Evolutionary conservation across 1,140 invertebrate genomes (phyloP).

Genomic region (Euschistus heros): DNA sequence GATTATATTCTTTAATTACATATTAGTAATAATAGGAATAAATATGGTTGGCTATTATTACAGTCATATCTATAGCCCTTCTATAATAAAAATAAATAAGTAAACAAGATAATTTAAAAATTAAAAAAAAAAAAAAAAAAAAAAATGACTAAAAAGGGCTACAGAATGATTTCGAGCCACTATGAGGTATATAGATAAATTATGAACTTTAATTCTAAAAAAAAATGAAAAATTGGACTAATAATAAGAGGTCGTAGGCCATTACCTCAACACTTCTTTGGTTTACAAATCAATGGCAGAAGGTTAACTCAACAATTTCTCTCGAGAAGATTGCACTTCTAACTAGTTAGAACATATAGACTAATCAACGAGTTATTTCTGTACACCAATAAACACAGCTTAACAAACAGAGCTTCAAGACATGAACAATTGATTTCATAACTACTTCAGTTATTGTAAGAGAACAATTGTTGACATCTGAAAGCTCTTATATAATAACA

Average conservation of each 20-base stretch:
- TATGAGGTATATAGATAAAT: constrained; percentile 4
- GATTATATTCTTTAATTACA: neutral
- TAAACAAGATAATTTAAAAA: constrained; percentile 8
- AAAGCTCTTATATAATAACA: neutral
- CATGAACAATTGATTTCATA: neutral
- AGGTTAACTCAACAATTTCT: neutral
- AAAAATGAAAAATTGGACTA: neutral
- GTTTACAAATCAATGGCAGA: constrained; percentile 9
- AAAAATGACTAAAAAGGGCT: constrained; percentile 12
- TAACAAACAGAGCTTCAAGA: neutral
- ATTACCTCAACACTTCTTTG: constrained; percentile 3
- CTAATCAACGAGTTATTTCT: neutral
- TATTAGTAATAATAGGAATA: neutral
- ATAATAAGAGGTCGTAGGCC: constrained; percentile 1
- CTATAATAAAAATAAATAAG: neutral
- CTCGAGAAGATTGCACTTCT: constrained; percentile 1
- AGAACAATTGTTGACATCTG: neutral
- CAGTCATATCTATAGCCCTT: constrained; percentile 9
- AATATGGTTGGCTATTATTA: neutral
- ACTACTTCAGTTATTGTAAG: neutral
- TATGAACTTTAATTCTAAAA: neutral
- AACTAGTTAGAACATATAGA: neutral
- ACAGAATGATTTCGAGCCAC: constrained; percentile 7
- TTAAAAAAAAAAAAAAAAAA: neutral
- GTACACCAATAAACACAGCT: neutral